Evolutionary conservation across 2,888 invertebrate genomes (phyloP), one percentile per base, ranked within the genome.

Genomic region (Cheilosia impressa): DNA sequence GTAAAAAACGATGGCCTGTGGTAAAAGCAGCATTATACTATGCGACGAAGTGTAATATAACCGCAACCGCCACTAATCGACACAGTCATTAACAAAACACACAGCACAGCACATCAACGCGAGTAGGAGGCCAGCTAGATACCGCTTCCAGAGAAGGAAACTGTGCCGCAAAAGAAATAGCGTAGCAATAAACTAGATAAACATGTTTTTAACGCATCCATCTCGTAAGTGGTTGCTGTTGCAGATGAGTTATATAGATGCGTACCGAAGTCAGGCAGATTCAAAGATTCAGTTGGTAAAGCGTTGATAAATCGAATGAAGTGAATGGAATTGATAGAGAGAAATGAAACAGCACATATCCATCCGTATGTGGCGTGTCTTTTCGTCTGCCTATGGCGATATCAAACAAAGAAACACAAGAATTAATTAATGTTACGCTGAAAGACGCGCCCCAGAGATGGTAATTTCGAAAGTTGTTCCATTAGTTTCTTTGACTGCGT

Each of bases 11-110:
- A 41, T 41, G 38, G 19, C 31, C 45, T 53, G 13, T 4, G 77
- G 50, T 63, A 77, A 69, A 55, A 62, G 55, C 62, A 62, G 47
- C 62, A 62, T 77, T 43, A 31, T 27, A 60, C 24, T 45, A 47
- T 62, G 77, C 62, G 62, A 63, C 71, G 43, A 47, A 53, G 53
- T 55, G 77, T 57, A 71, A 58, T 52, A 27, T 72, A 72, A 79
- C 72, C 79, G 57, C 53, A 68, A 27, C 60, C 53, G 38, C 58
- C 22, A 72, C 79, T 72, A 79, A 79, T 72, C 79, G 79, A 72
- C 72, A 60, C 13, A 65, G 60, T 72, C 79, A 79, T 79, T 79
- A 79, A 79, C 72, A 72, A 72, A 58, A 58, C 52, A 65, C 43
- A 38, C 57, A 24, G 31, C 19, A 50, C 38, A 50, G 31, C 19